Evolutionary conservation across 2,888 invertebrate species (phyloP).

Genomic region (Hymenopus coronatus): DNA sequence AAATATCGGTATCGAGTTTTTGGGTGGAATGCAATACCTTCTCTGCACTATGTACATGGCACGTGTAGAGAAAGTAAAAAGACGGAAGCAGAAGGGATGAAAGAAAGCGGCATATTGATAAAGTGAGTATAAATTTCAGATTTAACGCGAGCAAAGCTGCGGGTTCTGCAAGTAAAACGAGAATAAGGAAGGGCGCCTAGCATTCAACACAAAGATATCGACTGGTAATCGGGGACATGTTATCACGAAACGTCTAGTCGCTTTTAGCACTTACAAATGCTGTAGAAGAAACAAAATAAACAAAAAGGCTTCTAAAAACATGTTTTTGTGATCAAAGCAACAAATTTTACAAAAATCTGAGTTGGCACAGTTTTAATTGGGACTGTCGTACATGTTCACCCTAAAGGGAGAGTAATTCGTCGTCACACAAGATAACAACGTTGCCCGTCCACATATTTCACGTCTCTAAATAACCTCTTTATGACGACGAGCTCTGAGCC

Average conservation of each 20-base stretch:
- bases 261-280: background rate
- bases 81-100: too few species aligned
- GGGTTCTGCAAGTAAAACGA: too few species aligned
- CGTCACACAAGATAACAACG: background rate
- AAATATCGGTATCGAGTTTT: too few species aligned
- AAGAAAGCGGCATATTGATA: too few species aligned
- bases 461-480: background rate
- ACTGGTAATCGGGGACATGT: background rate
- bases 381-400: background rate
- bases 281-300: background rate
- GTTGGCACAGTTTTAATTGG: background rate
- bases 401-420: background rate
- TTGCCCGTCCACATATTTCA: background rate
- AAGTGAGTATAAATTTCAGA: too few species aligned
- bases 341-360: background rate
- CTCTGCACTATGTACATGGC: too few species aligned
- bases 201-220: too few species aligned
- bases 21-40: too few species aligned
- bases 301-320: background rate
- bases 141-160: too few species aligned
- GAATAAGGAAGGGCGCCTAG: too few species aligned
- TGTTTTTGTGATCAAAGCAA: background rate
- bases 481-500: background rate
- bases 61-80: too few species aligned
- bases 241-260: background rate